Percentiles rank a stretch among this genome's conserved stretches.
Conservation (phyloP, 1,140 invertebrate genomes). For the Cyphomyrmex costatus region DNA sequence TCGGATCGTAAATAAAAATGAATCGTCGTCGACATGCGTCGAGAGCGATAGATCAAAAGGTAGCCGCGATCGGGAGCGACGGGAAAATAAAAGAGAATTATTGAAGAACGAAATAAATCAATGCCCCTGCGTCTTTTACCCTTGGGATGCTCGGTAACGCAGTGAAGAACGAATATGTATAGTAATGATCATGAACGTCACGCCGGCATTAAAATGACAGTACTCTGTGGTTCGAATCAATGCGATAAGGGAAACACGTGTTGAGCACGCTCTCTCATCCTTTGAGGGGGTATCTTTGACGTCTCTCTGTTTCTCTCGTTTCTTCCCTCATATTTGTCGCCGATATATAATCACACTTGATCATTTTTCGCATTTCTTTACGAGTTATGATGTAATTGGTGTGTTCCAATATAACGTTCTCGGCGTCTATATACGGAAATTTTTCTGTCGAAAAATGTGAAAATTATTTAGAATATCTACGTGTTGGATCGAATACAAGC, state of each 20-base stretch:
- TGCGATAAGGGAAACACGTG: constrained; percentile 85
- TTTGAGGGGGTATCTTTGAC: constrained; percentile 41
- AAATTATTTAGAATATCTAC: background rate
- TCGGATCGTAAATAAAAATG: constrained; percentile 82
- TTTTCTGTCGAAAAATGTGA: background rate
- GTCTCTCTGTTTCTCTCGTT: constrained; percentile 31
- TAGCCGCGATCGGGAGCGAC: constrained; percentile 59
- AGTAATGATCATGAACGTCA: constrained; percentile 49
- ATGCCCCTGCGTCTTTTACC: background rate
- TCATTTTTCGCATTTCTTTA: background rate
- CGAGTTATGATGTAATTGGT: background rate
- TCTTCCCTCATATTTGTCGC: background rate
- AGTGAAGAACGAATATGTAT: constrained; percentile 11
- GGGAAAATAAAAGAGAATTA: constrained; percentile 82
- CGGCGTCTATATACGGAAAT: background rate
- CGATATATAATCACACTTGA: constrained; percentile 8
- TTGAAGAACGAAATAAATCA: constrained; percentile 82
- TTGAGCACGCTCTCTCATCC: constrained; percentile 81
- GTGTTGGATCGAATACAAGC: background rate
- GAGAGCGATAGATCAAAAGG: constrained; percentile 79
- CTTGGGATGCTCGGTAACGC: background rate
- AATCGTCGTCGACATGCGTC: constrained; percentile 72
- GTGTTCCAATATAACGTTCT: background rate
- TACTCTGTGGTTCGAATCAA: constrained; percentile 78
- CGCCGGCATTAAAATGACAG: constrained; percentile 61